Conservation (phyloP, 2,113 vertebrate genomes). For the Calyptomena viridis region DNA sequence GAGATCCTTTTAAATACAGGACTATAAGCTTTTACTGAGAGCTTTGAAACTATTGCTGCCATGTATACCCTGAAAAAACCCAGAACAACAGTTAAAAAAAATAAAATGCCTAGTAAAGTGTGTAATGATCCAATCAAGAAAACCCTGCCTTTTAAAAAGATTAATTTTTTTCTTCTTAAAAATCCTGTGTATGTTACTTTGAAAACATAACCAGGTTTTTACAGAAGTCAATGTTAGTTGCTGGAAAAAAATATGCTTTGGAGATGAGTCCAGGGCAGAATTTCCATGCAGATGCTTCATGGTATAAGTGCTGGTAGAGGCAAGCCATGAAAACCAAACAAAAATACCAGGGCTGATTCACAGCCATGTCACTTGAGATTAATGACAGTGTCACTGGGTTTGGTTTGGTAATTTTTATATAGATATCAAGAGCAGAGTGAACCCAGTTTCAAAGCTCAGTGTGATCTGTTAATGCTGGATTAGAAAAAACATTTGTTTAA, state of each 20-base stretch:
- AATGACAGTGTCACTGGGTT: neutral
- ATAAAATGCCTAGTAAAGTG: neutral
- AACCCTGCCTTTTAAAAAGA: neutral
- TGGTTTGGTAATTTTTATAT: slow-evolving; percentile 3
- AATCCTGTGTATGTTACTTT: neutral
- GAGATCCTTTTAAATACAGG: neutral
- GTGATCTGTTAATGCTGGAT: neutral
- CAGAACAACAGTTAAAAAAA: neutral
- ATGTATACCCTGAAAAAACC: neutral
- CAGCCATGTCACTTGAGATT: neutral
- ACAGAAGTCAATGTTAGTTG: neutral
- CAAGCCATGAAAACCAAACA: neutral
- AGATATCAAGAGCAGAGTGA: neutral
- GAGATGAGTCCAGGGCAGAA: neutral
- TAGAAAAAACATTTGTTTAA: slow-evolving; percentile 7
- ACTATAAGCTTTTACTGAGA: neutral
- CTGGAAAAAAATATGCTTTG: neutral
- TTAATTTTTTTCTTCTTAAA: neutral
- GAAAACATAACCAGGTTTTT: neutral
- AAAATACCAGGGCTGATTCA: slow-evolving; percentile 12
- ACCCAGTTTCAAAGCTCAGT: neutral
- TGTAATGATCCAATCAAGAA: neutral
- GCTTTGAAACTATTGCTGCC: neutral
- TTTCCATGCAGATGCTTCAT: fast-evolving
- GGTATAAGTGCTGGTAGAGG: neutral